Evolutionary conservation across 2,888 invertebrate genomes (phyloP).

Genomic region (Cantharis flavilabris): DNA sequence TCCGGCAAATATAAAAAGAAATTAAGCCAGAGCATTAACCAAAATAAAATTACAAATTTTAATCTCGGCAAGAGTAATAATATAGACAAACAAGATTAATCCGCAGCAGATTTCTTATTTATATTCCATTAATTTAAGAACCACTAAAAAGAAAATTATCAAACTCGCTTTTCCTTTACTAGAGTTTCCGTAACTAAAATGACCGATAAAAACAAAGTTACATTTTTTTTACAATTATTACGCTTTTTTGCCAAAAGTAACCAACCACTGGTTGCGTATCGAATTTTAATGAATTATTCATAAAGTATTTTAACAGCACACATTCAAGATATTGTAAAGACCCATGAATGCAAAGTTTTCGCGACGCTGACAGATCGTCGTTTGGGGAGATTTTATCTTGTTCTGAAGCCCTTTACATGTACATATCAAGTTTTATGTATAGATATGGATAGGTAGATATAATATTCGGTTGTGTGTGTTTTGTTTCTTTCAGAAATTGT

Average conservation of each 20-base stretch:
- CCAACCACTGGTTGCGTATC: slow-evolving; percentile 46
- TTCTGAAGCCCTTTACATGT: slow-evolving; percentile 14
- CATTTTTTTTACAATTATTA: background rate
- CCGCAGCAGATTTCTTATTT: background rate
- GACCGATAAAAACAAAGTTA: background rate
- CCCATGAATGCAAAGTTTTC: slow-evolving; percentile 20
- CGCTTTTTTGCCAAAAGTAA: slow-evolving; percentile 32
- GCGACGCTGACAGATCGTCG: slow-evolving; percentile 32
- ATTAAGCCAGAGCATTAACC: background rate
- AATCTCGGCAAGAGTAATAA: background rate
- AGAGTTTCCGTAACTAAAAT: background rate
- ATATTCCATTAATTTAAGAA: background rate
- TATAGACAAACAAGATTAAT: background rate
- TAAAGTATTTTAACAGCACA: slow-evolving; percentile 23
- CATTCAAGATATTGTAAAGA: slow-evolving; percentile 18
- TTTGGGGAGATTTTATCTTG: slow-evolving; percentile 29
- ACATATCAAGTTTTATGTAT: background rate
- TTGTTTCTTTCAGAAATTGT: background rate
- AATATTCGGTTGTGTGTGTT: background rate
- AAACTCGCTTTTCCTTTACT: background rate
- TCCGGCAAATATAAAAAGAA: background rate
- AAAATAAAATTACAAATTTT: background rate
- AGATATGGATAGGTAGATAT: background rate
- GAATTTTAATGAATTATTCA: slow-evolving; percentile 43
- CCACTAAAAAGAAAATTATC: background rate